Conservation (phyloP, 64 coral and sea anemone genomes). For the Montipora efflorescens region DNA sequence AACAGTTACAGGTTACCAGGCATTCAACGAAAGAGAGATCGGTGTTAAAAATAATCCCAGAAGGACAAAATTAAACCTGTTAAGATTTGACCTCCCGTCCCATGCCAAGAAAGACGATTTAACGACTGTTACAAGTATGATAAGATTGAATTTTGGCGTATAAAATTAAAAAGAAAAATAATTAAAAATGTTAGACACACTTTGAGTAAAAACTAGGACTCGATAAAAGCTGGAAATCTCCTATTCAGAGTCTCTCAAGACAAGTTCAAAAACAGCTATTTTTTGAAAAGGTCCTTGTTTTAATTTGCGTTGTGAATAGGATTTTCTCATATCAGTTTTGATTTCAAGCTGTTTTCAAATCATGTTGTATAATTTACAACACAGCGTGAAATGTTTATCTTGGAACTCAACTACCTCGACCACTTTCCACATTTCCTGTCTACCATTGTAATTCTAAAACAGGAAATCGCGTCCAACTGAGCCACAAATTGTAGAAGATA, state of each 20-base stretch:
- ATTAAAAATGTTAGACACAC: not conserved
- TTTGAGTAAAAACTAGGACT: not conserved
- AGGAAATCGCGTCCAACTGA: constrained; percentile 45
- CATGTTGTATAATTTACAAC: constrained; percentile 36
- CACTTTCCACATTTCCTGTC: constrained; percentile 54
- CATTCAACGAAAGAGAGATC: not conserved
- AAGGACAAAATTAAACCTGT: not conserved
- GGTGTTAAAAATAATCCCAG: not conserved
- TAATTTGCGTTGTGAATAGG: not conserved
- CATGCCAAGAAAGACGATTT: not conserved
- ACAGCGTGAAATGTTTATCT: constrained; percentile 55
- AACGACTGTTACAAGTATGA: constrained; percentile 20
- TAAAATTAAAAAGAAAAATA: not conserved
- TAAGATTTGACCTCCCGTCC: not conserved
- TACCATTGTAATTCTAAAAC: constrained; percentile 14
- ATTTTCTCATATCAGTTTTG: constrained; percentile 25
- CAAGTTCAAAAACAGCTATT: not conserved
- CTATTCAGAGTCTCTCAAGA: not conserved
- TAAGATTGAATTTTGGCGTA: not conserved
- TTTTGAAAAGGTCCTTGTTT: not conserved
- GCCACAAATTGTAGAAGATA: constrained; percentile 17
- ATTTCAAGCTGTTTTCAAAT: constrained; percentile 43
- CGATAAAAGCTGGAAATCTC: not conserved
- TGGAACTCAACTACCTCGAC: constrained; percentile 23
- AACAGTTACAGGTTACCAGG: not conserved